These are phyloP conservation scores for Ophthalmolycus amberensis DNA, from an alignment of 2,113 vertebrate genomes.

Conservation along the genomic window DNA sequence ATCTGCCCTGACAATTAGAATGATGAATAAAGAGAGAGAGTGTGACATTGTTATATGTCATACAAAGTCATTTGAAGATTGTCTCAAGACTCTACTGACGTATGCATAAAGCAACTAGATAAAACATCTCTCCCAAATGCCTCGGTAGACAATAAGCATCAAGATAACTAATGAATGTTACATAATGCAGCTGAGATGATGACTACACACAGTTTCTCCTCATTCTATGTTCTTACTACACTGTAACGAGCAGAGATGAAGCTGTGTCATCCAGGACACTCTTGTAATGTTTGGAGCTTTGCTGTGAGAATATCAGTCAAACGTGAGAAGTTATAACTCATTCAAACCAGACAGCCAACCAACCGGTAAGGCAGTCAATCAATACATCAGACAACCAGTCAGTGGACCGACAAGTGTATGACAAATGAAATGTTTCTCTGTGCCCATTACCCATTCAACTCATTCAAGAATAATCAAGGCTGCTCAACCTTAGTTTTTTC, in stretches of 20 bases:
- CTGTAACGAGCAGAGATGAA: slow-evolving; percentile 24
- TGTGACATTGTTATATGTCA: background rate
- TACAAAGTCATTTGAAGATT: background rate
- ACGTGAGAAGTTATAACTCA: slow-evolving; percentile 28
- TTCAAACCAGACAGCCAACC: slow-evolving; percentile 39
- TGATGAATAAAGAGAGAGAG: background rate
- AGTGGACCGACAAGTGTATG: slow-evolving; percentile 39
- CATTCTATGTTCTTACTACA: background rate
- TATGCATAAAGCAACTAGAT: background rate
- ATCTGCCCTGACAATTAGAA: background rate
- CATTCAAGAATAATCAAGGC: slow-evolving; percentile 64
- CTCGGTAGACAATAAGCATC: background rate
- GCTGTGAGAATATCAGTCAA: slow-evolving; percentile 42
- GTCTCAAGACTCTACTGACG: background rate
- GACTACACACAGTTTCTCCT: slow-evolving; percentile 18
- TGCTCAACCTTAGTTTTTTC: background rate
- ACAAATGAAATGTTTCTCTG: slow-evolving; percentile 66
- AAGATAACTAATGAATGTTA: background rate
- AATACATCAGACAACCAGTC: slow-evolving; percentile 44
- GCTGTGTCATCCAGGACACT: slow-evolving; percentile 1
- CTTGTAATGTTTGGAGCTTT: slow-evolving; percentile 3
- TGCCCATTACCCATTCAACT: slow-evolving; percentile 58
- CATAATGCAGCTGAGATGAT: slow-evolving; percentile 22
- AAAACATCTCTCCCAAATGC: slow-evolving; percentile 19
- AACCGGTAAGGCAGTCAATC: slow-evolving; percentile 42